phyloP scores from a whole-genome alignment of 2,113 vertebrate species.

The Anhinga anhinga region DNA sequence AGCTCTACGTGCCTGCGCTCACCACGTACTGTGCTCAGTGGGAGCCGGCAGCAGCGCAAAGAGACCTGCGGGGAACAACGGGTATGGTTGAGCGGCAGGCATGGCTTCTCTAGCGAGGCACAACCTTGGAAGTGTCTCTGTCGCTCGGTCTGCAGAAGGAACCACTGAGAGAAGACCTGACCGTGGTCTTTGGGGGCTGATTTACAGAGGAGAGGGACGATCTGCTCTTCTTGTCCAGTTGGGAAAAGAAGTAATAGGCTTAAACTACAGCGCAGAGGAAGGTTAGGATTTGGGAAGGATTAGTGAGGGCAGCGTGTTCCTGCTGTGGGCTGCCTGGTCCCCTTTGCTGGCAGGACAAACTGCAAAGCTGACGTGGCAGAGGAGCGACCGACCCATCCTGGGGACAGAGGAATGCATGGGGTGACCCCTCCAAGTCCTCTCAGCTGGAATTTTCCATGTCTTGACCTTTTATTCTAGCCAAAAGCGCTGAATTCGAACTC shows the following conservation, averaged over 20 bases:
- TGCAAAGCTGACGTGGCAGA: neutral
- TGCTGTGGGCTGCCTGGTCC: neutral
- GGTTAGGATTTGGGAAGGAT: neutral
- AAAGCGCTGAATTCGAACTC: neutral
- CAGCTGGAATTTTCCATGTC: neutral
- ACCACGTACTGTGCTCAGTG: neutral
- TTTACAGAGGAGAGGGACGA: neutral
- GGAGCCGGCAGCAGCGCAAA: neutral
- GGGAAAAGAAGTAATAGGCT: neutral
- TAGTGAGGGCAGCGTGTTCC: neutral
- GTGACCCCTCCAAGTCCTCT: neutral
- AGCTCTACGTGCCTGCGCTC: neutral
- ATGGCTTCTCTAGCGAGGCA: neutral
- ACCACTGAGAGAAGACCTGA: neutral
- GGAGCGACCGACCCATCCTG: fast-evolving
- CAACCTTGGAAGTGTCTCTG: neutral
- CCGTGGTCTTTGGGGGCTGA: neutral
- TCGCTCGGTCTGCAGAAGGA: neutral
- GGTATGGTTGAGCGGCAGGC: neutral
- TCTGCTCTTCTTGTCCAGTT: neutral
- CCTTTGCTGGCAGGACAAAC: neutral
- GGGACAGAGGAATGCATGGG: neutral
- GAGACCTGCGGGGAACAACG: neutral
- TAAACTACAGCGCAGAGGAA: neutral
- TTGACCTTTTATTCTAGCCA: neutral